Conservation (phyloP, 2,113 vertebrate species). For the Sterna hirundo region DNA sequence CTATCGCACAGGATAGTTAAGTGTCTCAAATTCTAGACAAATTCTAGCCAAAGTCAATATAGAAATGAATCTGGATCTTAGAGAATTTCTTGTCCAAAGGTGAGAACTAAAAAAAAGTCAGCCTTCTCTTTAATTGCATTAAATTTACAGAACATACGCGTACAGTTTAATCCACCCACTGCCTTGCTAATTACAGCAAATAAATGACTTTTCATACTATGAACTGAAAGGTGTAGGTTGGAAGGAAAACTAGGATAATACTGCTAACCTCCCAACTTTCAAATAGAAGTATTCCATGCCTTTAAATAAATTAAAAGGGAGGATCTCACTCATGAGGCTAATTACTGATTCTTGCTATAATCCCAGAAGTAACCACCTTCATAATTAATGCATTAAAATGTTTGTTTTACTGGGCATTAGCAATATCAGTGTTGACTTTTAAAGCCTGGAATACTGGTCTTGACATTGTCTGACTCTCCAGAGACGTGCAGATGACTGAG, state of each 20-base stretch:
- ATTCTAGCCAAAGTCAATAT: not conserved
- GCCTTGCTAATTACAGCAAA: not conserved
- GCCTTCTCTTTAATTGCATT: not conserved
- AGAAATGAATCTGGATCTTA: not conserved
- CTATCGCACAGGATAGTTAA: not conserved
- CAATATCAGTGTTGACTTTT: not conserved
- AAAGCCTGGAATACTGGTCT: not conserved
- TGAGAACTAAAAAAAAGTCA: not conserved
- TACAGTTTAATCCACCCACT: not conserved
- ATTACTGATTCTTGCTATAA: not conserved
- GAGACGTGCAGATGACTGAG: not conserved
- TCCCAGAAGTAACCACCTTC: not conserved
- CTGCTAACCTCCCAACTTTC: not conserved
- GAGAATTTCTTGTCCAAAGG: not conserved
- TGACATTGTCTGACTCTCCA: not conserved
- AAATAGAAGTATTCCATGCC: not conserved
- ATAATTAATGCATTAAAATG: conserved; percentile 45
- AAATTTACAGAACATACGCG: not conserved
- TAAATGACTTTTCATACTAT: not conserved
- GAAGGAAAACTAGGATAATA: not conserved
- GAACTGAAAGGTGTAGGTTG: not conserved
- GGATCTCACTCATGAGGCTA: not conserved
- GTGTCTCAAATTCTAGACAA: not conserved
- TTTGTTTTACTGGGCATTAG: not conserved
- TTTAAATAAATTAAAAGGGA: not conserved